Base-by-base conservation (phyloP, 1,140 invertebrate genomes). In the Drosophila willistoni region DNA sequence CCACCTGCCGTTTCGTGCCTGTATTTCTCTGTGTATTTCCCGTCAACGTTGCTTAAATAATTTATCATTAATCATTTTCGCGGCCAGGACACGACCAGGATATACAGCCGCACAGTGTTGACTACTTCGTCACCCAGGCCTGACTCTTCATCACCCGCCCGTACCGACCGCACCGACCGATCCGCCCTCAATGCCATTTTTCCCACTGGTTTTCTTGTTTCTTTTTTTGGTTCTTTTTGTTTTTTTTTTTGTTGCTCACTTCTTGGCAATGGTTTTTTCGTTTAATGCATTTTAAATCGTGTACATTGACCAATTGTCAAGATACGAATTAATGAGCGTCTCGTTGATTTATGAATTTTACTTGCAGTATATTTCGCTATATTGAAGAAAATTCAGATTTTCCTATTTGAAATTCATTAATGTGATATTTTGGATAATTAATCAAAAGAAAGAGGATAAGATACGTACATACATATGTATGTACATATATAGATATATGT, bases 1-100 rank as follows among this genome's bases (percentile, higher is more conserved):
- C 67, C 68, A 75, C 76, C 76, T 75, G 60, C 72, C 68, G 33
- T 29, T 7, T 54, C 34, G 14, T 33, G 25, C 17, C 17, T 22
- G 55, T 60, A 19, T 54, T 60, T 36, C 56, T 36, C 42, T 57
- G 17, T 55, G 55, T 74, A 63, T 74, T 73, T 66, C 71, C 68
- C 74, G 76, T 78, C 72, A 75, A 75, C 76, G 72, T 75, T 71
- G 22, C 68, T 78, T 78, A 78, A 71, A 78, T 78, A 75, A 78
- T 78, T 75, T 78, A 78, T 71, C 76, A 78, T 78, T 78, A 75
- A 78, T 78, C 76, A 78, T 78, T 78, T 78, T 78, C 72, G 72
- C 71, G 75, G 66, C 71, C 71, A 66, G 71, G 66, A 63, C 71
- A 66, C 59, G 62, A 74, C 47, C 71, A 67, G 71, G 67, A 69